A percentile compares a stretch with the other conserved stretches of the same genome.
These are phyloP conservation scores for Drosophila prolongata DNA, from an alignment of 2,888 invertebrate species.

Conservation along the genomic window DNA sequence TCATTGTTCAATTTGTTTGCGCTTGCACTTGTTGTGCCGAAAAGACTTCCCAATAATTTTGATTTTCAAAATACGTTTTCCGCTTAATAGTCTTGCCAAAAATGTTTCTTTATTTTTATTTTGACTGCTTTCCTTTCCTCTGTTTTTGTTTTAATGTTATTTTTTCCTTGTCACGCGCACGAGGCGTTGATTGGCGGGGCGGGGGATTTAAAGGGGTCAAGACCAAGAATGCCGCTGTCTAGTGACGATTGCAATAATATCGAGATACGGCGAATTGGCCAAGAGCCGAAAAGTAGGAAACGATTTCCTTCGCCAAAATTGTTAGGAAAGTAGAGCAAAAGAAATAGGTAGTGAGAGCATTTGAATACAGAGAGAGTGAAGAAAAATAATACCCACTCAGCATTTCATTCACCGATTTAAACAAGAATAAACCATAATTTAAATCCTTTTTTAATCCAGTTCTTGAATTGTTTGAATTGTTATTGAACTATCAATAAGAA, in stretches of 20 bases:
- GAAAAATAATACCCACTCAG: too few species aligned
- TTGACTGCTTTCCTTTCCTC: conserved; percentile 32
- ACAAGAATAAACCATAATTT: too few species aligned
- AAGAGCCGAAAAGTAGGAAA: conserved; percentile 31
- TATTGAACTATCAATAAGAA: too few species aligned
- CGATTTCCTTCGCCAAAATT: not conserved
- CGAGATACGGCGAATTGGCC: conserved; percentile 11
- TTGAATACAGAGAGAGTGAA: not conserved
- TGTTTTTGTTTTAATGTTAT: conserved; percentile 17
- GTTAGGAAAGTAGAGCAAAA: not conserved
- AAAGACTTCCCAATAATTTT: conserved; percentile 25
- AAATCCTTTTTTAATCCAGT: too few species aligned
- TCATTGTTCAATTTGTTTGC: conserved; percentile 31
- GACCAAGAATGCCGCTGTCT: conserved; percentile 39
- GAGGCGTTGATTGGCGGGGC: conserved; percentile 30
- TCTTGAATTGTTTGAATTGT: too few species aligned
- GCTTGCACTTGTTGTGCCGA: conserved; percentile 29
- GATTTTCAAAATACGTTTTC: conserved; percentile 46
- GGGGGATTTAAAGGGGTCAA: conserved; percentile 32
- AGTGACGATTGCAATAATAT: conserved; percentile 27
- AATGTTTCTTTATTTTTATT: conserved; percentile 25
- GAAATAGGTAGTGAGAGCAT: not conserved
- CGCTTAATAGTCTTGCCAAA: conserved; percentile 65
- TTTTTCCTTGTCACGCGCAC: conserved; percentile 68
- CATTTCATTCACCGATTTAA: too few species aligned